Base-by-base conservation (phyloP, 2,888 invertebrate genomes). In the Cristatella mucedo region DNA sequence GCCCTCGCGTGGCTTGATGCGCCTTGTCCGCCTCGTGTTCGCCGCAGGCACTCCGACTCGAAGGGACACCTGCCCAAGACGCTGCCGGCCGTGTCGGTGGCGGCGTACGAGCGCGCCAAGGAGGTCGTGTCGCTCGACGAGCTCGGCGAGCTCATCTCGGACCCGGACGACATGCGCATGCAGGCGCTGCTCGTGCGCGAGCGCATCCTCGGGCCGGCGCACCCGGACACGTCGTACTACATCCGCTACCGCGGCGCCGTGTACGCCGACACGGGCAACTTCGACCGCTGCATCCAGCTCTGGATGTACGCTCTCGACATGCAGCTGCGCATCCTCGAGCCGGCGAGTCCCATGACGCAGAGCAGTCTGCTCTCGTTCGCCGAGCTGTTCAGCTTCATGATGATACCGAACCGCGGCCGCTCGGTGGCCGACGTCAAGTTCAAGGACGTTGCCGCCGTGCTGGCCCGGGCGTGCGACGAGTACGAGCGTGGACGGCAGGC, bases 301-400 rank as follows among this genome's bases (percentile, higher is more conserved):
- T 93, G 93, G 93, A 84, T 85, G 68, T 89, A 93, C 69, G 91
- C 91, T 21, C 72, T 93, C 30, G 86, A 87, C 62, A 87, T 89
- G 83, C 91, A 91, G 52, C 85, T 87, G 62, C 76, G 78, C 46
- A 84, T 86, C 70, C 72, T 91, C 49, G 85, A 87, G 52, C 83
- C 91, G 16, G 74, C 93, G 38, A 85, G 84, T 62, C 83, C 85
- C 20, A 82, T 89, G 77, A 91, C 91, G 9, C 87, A 89, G 65
- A 85, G 85, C 61, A 84, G 84, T 47, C 74, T 93, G 46, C 78
- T 86, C 60, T 85, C 86, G 52, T 93, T 93, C 67, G 84, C 87
- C 2, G 93, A 95, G 67, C 74, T 93, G 22, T 70, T 70, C 50
- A 58, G 62, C 21, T 89, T 86, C 66, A 87, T 93, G 84, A 76